Evolutionary conservation across 2,113 vertebrate species (phyloP).

Genomic region (Pimephales promelas): DNA sequence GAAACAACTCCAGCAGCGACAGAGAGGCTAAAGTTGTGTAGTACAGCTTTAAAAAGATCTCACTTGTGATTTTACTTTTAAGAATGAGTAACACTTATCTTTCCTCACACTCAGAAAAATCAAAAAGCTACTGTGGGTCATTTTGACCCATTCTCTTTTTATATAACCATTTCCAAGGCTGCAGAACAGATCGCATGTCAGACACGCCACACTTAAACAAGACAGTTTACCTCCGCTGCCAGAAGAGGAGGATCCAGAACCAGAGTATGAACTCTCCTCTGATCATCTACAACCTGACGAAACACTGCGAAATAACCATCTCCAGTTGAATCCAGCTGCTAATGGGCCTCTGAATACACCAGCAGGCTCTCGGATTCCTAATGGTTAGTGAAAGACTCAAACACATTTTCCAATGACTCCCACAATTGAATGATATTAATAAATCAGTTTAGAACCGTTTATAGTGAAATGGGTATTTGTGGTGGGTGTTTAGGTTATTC

Average conservation of each 20-base stretch:
- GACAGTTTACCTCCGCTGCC: constrained; percentile 73
- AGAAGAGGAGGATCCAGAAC: constrained; percentile 70
- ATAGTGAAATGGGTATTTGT: not conserved
- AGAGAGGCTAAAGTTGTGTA: not conserved
- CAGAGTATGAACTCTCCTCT: not conserved
- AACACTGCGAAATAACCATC: not conserved
- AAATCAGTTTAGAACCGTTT: not conserved
- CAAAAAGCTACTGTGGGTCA: not conserved
- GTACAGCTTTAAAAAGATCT: not conserved
- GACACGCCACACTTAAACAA: constrained; percentile 79
- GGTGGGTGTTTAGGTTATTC: not conserved
- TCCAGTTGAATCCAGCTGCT: not conserved
- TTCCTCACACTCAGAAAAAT: not conserved
- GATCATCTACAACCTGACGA: not conserved
- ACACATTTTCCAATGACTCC: not conserved
- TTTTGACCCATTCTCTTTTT: not conserved
- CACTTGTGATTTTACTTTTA: not conserved
- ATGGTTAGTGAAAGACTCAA: constrained; percentile 31
- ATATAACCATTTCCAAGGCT: constrained; percentile 2
- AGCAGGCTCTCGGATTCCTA: not conserved
- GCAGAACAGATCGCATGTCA: constrained; percentile 47
- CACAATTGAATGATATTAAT: not conserved
- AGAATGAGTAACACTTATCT: not conserved
- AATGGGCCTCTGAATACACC: not conserved
- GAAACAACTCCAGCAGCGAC: not conserved